Evolutionary conservation across 2,113 vertebrate species (phyloP).

Genomic region (Clarias batrachus): DNA sequence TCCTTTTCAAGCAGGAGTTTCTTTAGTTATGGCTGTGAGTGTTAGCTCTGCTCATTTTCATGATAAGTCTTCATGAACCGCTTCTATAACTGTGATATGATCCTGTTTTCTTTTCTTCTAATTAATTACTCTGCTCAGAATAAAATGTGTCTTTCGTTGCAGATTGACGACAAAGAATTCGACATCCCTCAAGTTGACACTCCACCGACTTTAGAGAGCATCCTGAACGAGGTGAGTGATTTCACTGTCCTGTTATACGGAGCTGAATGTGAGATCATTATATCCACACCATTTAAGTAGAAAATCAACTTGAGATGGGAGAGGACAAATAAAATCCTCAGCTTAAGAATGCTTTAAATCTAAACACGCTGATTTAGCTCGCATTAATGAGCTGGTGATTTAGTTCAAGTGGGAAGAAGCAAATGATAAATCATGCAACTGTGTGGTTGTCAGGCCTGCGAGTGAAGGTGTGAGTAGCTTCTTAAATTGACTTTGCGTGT

Average conservation of each 20-base stretch:
- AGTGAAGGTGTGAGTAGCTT: neutral
- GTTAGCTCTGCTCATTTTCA: no score
- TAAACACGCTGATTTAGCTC: neutral
- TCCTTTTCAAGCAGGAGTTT: no score
- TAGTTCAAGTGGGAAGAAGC: neutral
- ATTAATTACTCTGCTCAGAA: neutral
- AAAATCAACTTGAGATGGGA: neutral
- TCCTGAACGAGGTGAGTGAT: constrained; percentile 87
- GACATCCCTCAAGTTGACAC: constrained; percentile 99
- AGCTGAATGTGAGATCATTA: neutral
- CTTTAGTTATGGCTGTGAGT: no score
- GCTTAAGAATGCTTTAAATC: neutral
- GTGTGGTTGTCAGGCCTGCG: neutral
- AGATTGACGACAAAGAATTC: constrained; percentile 98
- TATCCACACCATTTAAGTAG: neutral
- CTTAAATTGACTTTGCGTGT: neutral
- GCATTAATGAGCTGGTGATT: neutral
- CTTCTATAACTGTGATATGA: neutral
- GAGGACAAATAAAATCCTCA: neutral
- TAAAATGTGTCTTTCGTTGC: constrained; percentile 35
- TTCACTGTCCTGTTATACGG: neutral
- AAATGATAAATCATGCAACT: neutral
- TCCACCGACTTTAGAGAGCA: constrained; percentile 95
- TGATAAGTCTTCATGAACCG: no score
- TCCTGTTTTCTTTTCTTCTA: neutral